Evolutionary conservation across 2,797 vertebrate genomes (phyloP), one percentile per base, ranked within the genome.

Genomic region (Protonibea diacanthus): DNA sequence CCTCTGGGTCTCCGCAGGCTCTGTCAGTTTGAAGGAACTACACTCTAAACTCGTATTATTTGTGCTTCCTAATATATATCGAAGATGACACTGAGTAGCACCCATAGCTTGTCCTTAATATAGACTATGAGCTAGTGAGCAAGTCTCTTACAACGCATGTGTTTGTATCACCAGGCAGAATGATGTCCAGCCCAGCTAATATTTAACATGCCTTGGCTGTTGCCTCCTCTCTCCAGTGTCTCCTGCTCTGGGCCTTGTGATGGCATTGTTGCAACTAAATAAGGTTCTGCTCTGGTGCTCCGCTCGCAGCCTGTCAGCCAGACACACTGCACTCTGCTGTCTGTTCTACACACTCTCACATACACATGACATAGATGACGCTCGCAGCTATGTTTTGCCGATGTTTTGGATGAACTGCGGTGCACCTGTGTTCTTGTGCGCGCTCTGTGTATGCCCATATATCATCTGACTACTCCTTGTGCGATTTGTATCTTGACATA

Each of bases 211-310:
- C 91, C 86, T 85, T 66, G 85, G 63, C 89, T 58, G 86, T 67
- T 62, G 59, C 83, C 86, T 88, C 81, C 71, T 81, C 82, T 75
- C 81, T 73, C 69, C 74, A 48, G 70, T 67, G 83, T 80, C 86
- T 81, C 81, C 80, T 74, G 75, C 88, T 86, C 78, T 9, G 33
- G 82, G 84, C 79, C 85, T 84, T 76, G 80, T 83, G 90, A 93
- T 92, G 83, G 78, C 89, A 84, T 94, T 91, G 89, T 90, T 86
- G 86, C 84, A 88, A 47, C 92, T 92, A 90, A 93, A 93, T 92
- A 93, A 89, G 86, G 85, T 81, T 78, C 51, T 87, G 82, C 78
- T 87, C 51, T 29, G n/a, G 56, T 59, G 73, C 78, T 63, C 53
- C 20, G 49, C 82, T 83, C 64, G 18, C 67, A 20, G 74, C 74